Base-by-base conservation (phyloP, 2,888 invertebrate species). In the Prostheceraeus crozeri region DNA sequence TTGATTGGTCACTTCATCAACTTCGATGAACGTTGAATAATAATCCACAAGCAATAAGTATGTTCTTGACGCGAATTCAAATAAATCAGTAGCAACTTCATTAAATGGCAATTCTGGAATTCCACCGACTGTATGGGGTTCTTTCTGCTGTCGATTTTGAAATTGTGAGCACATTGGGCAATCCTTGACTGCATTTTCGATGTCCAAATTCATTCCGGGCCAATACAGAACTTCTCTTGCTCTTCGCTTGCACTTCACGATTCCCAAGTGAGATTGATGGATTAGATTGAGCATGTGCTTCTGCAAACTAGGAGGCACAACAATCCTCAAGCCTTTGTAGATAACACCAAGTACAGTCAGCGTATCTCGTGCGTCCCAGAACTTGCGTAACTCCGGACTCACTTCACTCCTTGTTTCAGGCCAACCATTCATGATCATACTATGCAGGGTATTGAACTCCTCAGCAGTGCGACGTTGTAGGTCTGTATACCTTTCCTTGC, bases 171-270 rank as follows among this genome's bases (percentile, higher is more conserved):
- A 40, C 4, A 8, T 8, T 8, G n/a, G 4, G 19, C 40, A 40
- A 19, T 40, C 19, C 6, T 14, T 16, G 6, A 40, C 19, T 4
- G 6, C 6, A 40, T 40, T 19, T n/a, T 40, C 40, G 6, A 40
- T n/a, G n/a, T 40, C 40, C 6, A 6, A 4, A 40, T 40, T 40
- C 40, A 40, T 40, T n/a, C n/a, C 14, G n/a, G 40, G 40, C 40
- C 40, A 40, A 23, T 40, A 40, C n/a, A 40, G 19, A n/a, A 23
- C n/a, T 40, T 40, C 14, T 8, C n/a, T 6, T 4, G 8, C 40
- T 40, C 14, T 40, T 4, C n/a, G 40, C n/a, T 40, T 40, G 19
- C 40, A 40, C 14, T 40, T 40, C 4, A 8, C 8, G n/a, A 40
- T 40, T 16, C 40, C 40, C n/a, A 8, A 23, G 14, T 40, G 40